Conservation (phyloP, 2,888 invertebrate genomes). For the Ormyrus pomaceus region DNA sequence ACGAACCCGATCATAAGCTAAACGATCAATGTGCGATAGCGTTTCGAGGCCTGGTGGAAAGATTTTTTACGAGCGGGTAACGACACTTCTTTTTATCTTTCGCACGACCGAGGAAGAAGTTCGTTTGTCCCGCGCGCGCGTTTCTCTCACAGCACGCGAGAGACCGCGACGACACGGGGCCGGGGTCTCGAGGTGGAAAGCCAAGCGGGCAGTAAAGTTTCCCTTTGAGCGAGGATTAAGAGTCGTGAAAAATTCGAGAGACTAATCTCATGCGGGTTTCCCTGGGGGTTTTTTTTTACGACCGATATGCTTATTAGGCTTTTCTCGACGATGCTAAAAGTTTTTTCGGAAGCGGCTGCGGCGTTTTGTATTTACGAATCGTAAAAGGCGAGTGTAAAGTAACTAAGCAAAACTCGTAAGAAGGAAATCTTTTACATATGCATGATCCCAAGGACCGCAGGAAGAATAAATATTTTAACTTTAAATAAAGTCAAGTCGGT, state of each 20-base stretch:
- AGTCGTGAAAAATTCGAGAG: slow-evolving; percentile 35
- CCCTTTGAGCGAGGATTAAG: slow-evolving; percentile 17
- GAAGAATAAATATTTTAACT: too few species aligned
- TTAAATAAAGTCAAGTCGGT: too few species aligned
- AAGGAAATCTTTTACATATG: too few species aligned
- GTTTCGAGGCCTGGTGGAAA: slow-evolving; percentile 13
- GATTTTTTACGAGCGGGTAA: slow-evolving; percentile 31
- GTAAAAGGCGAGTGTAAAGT: too few species aligned
- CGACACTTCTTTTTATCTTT: slow-evolving; percentile 29
- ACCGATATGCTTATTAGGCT: slow-evolving; percentile 27
- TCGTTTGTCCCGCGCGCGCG: not conserved
- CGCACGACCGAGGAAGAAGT: not conserved
- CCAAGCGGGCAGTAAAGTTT: slow-evolving; percentile 7
- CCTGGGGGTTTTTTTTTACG: slow-evolving; percentile 11
- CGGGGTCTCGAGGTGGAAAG: not conserved
- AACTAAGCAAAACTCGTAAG: too few species aligned
- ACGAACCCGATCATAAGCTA: slow-evolving; percentile 17
- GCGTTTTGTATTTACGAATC: too few species aligned
- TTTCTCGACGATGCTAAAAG: not conserved
- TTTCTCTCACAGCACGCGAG: slow-evolving; percentile 1
- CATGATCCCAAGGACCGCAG: too few species aligned
- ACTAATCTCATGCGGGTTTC: slow-evolving; percentile 16
- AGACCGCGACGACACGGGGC: too few species aligned
- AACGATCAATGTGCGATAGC: slow-evolving; percentile 30
- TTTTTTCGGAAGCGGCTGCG: too few species aligned